A percentile compares a stretch with the other conserved stretches of the same genome.
phyloP scores from a whole-genome alignment of 2,888 invertebrate species.

The Acanthococcus lagerstroemiae region DNA sequence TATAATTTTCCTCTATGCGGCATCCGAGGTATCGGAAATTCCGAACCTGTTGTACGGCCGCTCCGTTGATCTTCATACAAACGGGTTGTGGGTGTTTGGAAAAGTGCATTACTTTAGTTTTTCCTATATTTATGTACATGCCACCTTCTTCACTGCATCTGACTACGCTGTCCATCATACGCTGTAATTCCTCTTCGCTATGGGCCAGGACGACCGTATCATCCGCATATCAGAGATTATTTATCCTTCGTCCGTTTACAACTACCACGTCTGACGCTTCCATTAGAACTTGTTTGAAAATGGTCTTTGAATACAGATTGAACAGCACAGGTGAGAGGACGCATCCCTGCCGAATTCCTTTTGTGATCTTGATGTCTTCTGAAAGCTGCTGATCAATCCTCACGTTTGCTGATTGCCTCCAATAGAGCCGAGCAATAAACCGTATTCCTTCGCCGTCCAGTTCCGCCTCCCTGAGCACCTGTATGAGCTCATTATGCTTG shows the following conservation, averaged over 20 bases:
- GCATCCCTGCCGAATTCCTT: background rate
- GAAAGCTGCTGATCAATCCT: background rate
- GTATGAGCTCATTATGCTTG: background rate
- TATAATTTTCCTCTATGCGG: background rate
- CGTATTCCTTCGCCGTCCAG: background rate
- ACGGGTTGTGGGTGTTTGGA: background rate
- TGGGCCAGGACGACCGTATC: background rate
- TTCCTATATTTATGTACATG: background rate
- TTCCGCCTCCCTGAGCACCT: background rate
- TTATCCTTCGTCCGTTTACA: background rate
- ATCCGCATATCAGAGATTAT: background rate
- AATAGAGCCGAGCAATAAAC: background rate
- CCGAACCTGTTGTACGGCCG: background rate
- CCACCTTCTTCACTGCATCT: background rate
- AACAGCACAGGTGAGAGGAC: background rate
- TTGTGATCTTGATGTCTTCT: background rate
- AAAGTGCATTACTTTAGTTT: background rate
- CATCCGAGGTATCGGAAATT: background rate
- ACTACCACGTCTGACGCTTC: background rate
- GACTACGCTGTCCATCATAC: background rate
- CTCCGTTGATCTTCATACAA: background rate
- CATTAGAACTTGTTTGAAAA: background rate
- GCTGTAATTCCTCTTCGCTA: background rate
- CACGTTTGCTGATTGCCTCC: background rate
- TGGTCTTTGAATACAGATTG: background rate